Base-by-base conservation (phyloP, 1,140 invertebrate species). In the Ooceraea biroi region DNA sequence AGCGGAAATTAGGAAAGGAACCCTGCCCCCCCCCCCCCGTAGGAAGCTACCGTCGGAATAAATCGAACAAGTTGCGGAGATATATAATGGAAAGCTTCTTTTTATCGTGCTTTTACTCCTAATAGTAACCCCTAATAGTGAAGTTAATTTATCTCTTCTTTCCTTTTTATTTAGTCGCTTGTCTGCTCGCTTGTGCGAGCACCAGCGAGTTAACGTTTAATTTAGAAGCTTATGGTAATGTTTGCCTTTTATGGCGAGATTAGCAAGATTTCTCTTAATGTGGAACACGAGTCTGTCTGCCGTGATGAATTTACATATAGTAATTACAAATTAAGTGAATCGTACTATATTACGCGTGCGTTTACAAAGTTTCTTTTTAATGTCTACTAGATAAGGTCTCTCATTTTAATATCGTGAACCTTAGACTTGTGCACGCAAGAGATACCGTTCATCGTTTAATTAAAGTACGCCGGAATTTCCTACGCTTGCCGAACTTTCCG, bases 61-160 rank as follows among this genome's bases (percentile, higher is more conserved):
- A 78, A 78, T 69, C 66, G 63, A 27, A 78, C 61, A 66, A 78
- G 63, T 69, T 44, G 22, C 19, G 3, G 63, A 48, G 50, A 68
- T 78, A 44, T 55, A 68, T 11, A 61, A 65, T 50, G 36, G n/a
- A n/a, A n/a, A n/a, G n/a, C 36, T 36, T 50, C 14, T 10, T 65
- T 19, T 77, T 36, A 41, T 65, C 46, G n/a, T 36, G 19, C 27
- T 65, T 48, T 50, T 50, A 3, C 36, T 3, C 8, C 14, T n/a
- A 65, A 41, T 17, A 65, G 10, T 36, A n/a, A 77, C n/a, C 8
- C 8, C 14, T n/a, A 65, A 41, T 17, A 65, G 10, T 36, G 27
- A 77, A 65, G 27, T 52, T 65, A n/a, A 61, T 36, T 63, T 58
- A 44, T 41, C 25, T 30, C 25, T 30, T 48, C 30, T 19, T 65